Evolutionary conservation across 2,888 invertebrate species (phyloP).

Genomic region (Ceramica pisi): DNA sequence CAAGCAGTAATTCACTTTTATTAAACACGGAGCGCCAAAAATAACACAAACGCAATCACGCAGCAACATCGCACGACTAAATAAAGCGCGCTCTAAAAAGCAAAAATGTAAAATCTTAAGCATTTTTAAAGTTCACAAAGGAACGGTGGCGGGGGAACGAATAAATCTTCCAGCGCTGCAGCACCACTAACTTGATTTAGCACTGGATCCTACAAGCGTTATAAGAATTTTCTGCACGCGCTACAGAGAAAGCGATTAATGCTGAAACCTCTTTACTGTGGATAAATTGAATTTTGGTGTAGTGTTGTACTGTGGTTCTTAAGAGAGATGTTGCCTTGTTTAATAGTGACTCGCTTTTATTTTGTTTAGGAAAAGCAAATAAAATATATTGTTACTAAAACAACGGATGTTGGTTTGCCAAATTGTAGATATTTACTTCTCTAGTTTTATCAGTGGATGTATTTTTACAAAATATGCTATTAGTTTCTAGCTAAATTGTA

Average conservation of each 20-base stretch:
- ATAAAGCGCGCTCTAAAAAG: slow-evolving; percentile 57
- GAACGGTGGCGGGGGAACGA: slow-evolving; percentile 51
- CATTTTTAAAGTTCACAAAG: slow-evolving; percentile 67
- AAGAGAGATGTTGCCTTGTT: slow-evolving; percentile 48
- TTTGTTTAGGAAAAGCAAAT: slow-evolving; percentile 31
- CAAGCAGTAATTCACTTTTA: slow-evolving; percentile 21
- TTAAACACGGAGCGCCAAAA: slow-evolving; percentile 40
- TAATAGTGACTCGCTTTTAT: slow-evolving; percentile 44
- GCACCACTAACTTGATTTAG: slow-evolving; percentile 68
- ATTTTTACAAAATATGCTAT: not conserved
- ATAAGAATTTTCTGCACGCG: slow-evolving; percentile 64
- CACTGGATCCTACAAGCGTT: slow-evolving; percentile 61
- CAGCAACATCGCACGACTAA: slow-evolving; percentile 52
- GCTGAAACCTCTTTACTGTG: slow-evolving; percentile 56
- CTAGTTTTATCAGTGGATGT: not conserved
- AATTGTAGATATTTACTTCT: no score
- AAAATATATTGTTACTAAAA: slow-evolving; percentile 2
- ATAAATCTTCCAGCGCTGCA: slow-evolving; percentile 68
- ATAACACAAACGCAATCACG: slow-evolving; percentile 55
- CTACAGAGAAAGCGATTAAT: slow-evolving; percentile 63
- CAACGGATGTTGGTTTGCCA: slow-evolving; percentile 12
- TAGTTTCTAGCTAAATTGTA: no score
- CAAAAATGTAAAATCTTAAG: slow-evolving; percentile 64
- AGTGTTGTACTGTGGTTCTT: slow-evolving; percentile 38
- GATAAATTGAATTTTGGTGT: slow-evolving; percentile 60